Evolutionary conservation across 2,113 vertebrate genomes (phyloP), one percentile per base, ranked within the genome.

Genomic region (Planiliza haematocheilus): DNA sequence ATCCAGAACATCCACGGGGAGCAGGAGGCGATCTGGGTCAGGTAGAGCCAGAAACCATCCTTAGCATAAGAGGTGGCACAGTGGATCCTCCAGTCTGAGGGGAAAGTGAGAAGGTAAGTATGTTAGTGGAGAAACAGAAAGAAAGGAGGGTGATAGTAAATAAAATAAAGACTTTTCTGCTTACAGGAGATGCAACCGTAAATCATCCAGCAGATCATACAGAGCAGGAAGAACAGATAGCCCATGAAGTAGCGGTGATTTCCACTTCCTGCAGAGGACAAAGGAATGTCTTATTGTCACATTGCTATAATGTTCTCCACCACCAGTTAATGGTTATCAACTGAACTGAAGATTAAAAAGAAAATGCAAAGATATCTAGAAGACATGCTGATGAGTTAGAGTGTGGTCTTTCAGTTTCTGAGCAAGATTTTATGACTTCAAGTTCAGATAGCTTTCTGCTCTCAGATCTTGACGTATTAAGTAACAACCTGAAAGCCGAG

Each of bases 1-100:
- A 99, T 99, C 98, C 98, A 99, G 84, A 99, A 99, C 95, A 99
- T 98, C 98, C 98, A 99, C 0, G 98, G 97, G 2, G 98, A 99
- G 88, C 97, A 99, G 39, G 97, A 96, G 65, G 97, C 97, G 56
- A 99, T 98, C 83, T 99, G 96, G 30, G 97, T 98, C 84, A 99
- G 84, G 0, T 99, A 99, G 11, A 97, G 95, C 98, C 98, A 99
- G 86, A 99, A 96, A 10, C 98, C 98, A 57, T 99, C 97, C 91
- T 95, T 96, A 59, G 94, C 87, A 0, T 99, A 99, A 62, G 81
- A 97, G 85, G 97, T 98, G 86, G 96, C 94, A 85, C 98, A 99
- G 88, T 98, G 97, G 71, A 98, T 93, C 69, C 95, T 95, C 98
- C 98, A 99, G 88, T 99, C 98, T 99, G 90, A 24, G 56, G 17